Conservation (phyloP, 2,888 invertebrate species). For the Bimastos eiseni region DNA sequence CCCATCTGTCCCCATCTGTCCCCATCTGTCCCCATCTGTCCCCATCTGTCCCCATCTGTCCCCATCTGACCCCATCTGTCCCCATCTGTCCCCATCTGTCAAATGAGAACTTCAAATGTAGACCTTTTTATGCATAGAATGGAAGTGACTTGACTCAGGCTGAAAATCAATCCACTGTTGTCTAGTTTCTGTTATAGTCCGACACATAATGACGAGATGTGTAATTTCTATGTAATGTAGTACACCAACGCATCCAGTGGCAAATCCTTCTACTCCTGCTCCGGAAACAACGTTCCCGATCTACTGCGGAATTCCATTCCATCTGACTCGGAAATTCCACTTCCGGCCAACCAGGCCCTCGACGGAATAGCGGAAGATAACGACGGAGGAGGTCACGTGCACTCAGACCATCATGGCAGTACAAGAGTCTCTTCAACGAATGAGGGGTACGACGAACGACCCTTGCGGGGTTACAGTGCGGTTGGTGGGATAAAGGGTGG, state of each 20-base stretch:
- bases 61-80: too few species aligned
- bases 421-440: slow-evolving; percentile 33
- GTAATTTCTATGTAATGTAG: slow-evolving; percentile 63
- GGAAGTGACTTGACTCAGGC: too few species aligned
- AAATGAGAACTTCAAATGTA: too few species aligned
- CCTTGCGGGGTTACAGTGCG: not conserved
- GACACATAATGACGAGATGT: slow-evolving; percentile 62
- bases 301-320: slow-evolving; percentile 57
- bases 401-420: not conserved
- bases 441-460: slow-evolving; percentile 32
- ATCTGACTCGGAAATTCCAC: slow-evolving; percentile 59
- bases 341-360: slow-evolving; percentile 63
- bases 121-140: too few species aligned
- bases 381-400: not conserved
- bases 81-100: too few species aligned
- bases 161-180: not conserved
- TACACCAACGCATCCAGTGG: slow-evolving; percentile 54
- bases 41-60: too few species aligned
- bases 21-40: too few species aligned
- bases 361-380: slow-evolving; percentile 51
- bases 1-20: too few species aligned
- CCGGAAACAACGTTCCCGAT: slow-evolving; percentile 46
- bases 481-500: slow-evolving; percentile 15
- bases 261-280: slow-evolving; percentile 46
- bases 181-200: slow-evolving; percentile 33